These are phyloP conservation scores for Bubalus kerabau DNA, from an alignment of 2,113 vertebrate genomes.

Conservation along the genomic window DNA sequence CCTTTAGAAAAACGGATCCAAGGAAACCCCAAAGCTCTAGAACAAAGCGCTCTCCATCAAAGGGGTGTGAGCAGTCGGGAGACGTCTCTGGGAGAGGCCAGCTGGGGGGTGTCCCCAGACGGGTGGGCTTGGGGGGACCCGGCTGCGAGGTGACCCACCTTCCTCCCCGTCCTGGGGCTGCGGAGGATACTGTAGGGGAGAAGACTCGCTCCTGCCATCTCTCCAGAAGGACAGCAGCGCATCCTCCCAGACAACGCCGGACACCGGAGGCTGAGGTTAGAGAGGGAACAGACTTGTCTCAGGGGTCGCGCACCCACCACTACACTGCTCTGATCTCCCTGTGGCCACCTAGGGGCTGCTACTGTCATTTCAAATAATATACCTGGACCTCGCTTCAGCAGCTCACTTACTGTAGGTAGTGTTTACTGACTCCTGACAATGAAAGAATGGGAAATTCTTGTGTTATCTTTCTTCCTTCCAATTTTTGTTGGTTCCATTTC, in stretches of 20 bases:
- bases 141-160: background rate
- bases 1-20: background rate
- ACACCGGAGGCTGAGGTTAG: background rate
- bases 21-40: conserved; percentile 13
- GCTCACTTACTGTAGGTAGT: background rate
- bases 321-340: background rate
- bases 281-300: background rate
- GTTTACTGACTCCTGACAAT: background rate
- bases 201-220: background rate
- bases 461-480: background rate
- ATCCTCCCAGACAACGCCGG: background rate
- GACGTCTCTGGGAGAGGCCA: background rate
- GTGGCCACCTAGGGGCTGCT: background rate
- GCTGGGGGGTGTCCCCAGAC: background rate
- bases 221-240: background rate
- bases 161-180: background rate
- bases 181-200: no score
- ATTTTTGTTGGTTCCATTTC: background rate
- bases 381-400: background rate
- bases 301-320: background rate
- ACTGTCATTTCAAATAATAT: background rate
- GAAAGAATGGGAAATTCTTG: background rate
- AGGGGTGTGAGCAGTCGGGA: background rate
- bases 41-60: background rate
- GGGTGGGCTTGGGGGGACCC: background rate